Evolutionary conservation across 1,140 invertebrate genomes (phyloP), one percentile per base, ranked within the genome.

Genomic region (Orussus abietinus): DNA sequence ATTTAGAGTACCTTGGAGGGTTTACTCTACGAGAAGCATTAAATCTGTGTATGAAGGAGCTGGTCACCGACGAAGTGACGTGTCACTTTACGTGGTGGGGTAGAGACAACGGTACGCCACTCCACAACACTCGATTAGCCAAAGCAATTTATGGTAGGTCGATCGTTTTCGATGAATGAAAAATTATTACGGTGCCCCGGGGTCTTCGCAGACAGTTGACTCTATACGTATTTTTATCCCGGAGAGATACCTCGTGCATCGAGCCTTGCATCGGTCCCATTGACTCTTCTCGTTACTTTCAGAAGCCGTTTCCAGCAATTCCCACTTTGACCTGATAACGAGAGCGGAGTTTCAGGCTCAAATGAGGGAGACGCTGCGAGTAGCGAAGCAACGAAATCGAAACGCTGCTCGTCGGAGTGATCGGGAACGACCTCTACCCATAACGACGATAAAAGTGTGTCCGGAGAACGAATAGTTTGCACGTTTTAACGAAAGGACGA

Each of bases 11-110:
- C 21, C 48, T 55, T 5, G 53, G 53, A n/a, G 53, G 53, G 5
- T 55, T 51, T 29, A 55, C 20, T 45, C 45, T 55, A 38, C 44
- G 53, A 31, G 53, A 55, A 45, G 45, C 53, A 1, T 45, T 51
- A n/a, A 55, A 49, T 47, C 50, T 55, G 12, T 55, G 53, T 46
- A 9, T 55, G 2, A 51, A 55, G 18, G 53, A 48, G 28, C 13
- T 47, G 3, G 39, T 51, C 35, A 49, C 53, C 38, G 53, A 49
- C 31, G 46, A 51, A 25, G 48, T 45, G 35, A 46, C 49, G 3
- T 55, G 49, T 1, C 44, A 51, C 35, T 55, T 55, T 18, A 55
- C 53, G 4, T 55, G 53, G 53, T 47, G 45, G 47, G 51, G 52
- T 4, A 54, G 49, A 46, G 52, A 54, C 18, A 54, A 45, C 14